Conservation (phyloP, 2,797 vertebrate genomes). For the Atherinosoma microstoma region DNA sequence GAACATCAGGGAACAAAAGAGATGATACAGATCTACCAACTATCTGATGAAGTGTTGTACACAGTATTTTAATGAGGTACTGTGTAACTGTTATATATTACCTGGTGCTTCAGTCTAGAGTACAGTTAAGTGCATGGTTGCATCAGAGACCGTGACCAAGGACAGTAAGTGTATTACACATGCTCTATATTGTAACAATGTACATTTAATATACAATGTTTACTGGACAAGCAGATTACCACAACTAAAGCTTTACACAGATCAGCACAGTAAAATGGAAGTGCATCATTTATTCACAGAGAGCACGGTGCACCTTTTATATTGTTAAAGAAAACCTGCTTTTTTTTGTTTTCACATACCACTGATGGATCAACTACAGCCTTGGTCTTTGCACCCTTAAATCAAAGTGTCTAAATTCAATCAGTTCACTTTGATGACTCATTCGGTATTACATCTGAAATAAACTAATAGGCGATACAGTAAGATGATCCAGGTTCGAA, state of each 20-base stretch:
- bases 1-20: slow-evolving; percentile 61
- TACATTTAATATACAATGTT: slow-evolving; percentile 62
- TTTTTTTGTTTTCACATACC: background rate
- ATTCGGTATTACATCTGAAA: slow-evolving; percentile 23
- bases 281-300: slow-evolving; percentile 57
- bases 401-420: slow-evolving; percentile 40
- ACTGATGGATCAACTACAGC: slow-evolving; percentile 28
- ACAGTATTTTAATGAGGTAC: slow-evolving; percentile 52
- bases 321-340: slow-evolving; percentile 34
- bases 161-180: slow-evolving; percentile 66
- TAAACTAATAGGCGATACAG: slow-evolving; percentile 34
- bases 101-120: slow-evolving; percentile 40
- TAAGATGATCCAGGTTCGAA: slow-evolving; percentile 22
- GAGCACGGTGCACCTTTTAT: slow-evolving; percentile 47
- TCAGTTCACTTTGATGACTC: slow-evolving; percentile 17
- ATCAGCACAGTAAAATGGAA: slow-evolving; percentile 55
- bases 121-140: slow-evolving; percentile 53
- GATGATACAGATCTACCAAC: slow-evolving; percentile 56
- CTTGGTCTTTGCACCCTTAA: slow-evolving; percentile 21
- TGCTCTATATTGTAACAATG: slow-evolving; percentile 62
- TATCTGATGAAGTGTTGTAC: slow-evolving; percentile 50
- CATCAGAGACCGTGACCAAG: slow-evolving; percentile 49
- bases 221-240: slow-evolving; percentile 58
- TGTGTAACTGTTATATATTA: slow-evolving; percentile 46
- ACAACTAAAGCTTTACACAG: slow-evolving; percentile 54